Conservation (phyloP, 2,888 invertebrate genomes). For the Oligia fasciuncula region DNA sequence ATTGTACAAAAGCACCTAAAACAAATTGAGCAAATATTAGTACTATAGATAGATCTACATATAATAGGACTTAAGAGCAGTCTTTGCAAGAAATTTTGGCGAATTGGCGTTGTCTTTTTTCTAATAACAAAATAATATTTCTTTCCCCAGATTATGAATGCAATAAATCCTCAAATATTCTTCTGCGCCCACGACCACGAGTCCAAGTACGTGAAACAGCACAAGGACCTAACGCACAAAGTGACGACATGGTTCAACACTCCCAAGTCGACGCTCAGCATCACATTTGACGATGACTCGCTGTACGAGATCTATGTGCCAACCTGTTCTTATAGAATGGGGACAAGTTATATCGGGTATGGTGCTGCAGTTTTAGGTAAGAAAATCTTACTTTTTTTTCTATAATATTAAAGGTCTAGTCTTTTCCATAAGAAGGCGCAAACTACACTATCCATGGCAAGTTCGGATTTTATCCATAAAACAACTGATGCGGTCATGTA, state of each 20-base stretch:
- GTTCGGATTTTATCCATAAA: neutral
- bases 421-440: neutral
- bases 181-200: constrained; percentile 93
- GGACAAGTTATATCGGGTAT: constrained; percentile 95
- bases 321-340: constrained; percentile 99
- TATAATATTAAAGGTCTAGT: neutral
- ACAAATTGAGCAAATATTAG: too few relatives aligned
- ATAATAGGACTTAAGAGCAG: too few relatives aligned
- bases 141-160: constrained; percentile 91
- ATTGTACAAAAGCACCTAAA: too few relatives aligned
- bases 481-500: constrained; percentile 1
- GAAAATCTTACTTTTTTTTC: constrained; percentile 33
- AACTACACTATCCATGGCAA: neutral
- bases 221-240: constrained; percentile 71
- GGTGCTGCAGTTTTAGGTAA: constrained; percentile 95
- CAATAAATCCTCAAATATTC: constrained; percentile 83
- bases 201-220: constrained; percentile 90
- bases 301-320: constrained; percentile 96
- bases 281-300: constrained; percentile 70
- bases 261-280: constrained; percentile 71
- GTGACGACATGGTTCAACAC: constrained; percentile 68
- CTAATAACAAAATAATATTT: too few relatives aligned
- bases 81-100: too few relatives aligned
- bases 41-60: too few relatives aligned
- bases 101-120: too few relatives aligned